Evolutionary conservation across 35 echinoderm and acorn worm species (phyloP), one percentile per base, ranked within the genome.

Genomic region (Patiria miniata): DNA sequence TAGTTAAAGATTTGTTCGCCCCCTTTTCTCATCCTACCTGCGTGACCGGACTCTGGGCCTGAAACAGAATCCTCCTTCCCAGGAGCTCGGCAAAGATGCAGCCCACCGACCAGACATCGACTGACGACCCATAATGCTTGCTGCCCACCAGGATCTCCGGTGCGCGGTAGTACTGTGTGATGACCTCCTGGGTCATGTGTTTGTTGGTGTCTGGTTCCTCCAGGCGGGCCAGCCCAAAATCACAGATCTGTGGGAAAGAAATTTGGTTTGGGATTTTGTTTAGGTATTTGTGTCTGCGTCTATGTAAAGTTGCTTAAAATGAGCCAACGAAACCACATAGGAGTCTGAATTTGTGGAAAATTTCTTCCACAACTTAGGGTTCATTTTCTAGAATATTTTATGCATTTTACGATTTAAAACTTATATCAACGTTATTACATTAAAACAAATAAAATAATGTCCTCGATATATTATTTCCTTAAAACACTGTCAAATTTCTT

Each of bases 161-260:
- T 16, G 96, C 96, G 23, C 96, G 93, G 84, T 99, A 99, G 96
- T 99, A 99, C 96, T 99, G 96, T 39, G 96, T 99, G 6, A 99
- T 89, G 37, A 99, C 96, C 83, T 99, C 96, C 68, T 99, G 96
- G 82, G 96, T 99, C 96, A 99, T 99, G 84, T 99, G 93, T 86
- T 89, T 94, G 56, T 76, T 90, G 36, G 89, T 91, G 86, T 99
- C 96, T 4, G 90, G 93, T 82, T 99, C 96, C 80, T 94, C 92
- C 37, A 99, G 89, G 83, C 96, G 77, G 37, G 96, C 96, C 61
- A 99, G 86, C 52, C 96, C 96, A 99, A 99, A 99, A 80, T 99
- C 96, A 95, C 96, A 99, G 40, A 99, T 94, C 96, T 99, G 7
- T 56, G 68, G 36, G 39, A 73, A 77, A 32, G 59, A 84, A n/a